Conservation (phyloP, 1,140 invertebrate genomes). For the Drosophila grimshawi region DNA sequence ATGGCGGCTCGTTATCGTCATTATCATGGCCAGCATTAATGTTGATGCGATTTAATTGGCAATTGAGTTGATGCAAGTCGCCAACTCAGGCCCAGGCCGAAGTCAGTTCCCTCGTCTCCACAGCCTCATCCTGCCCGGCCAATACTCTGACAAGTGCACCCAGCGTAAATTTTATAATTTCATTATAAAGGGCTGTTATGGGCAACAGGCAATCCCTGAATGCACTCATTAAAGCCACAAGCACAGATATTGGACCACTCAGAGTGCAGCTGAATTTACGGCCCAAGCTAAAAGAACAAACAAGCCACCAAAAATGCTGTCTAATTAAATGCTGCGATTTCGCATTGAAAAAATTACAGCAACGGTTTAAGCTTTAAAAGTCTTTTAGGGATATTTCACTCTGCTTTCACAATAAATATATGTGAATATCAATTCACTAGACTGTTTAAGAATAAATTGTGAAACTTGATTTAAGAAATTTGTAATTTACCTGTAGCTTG, state of each 20-base stretch:
- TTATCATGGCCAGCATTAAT: conserved; percentile 70
- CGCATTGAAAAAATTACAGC: no score
- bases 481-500: no score
- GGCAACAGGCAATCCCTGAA: conserved; percentile 11
- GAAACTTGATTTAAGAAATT: no score
- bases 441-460: no score
- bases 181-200: conserved; percentile 50
- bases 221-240: conserved; percentile 15
- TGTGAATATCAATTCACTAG: no score
- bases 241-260: background rate
- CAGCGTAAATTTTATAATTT: conserved; percentile 57
- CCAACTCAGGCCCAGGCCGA: conserved; percentile 19
- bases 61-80: conserved; percentile 66
- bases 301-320: no score
- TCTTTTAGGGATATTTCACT: no score
- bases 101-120: conserved; percentile 6
- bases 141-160: conserved; percentile 42
- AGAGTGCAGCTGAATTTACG: no score
- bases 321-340: no score
- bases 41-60: conserved; percentile 76
- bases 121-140: background rate
- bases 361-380: no score
- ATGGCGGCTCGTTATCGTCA: conserved; percentile 72
- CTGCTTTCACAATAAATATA: no score
- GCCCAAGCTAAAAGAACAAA: no score